A percentile compares a stretch with the other conserved stretches of the same genome.
These are phyloP conservation scores for Corapipo altera DNA, from an alignment of 2,113 vertebrate species.

Conservation along the genomic window DNA sequence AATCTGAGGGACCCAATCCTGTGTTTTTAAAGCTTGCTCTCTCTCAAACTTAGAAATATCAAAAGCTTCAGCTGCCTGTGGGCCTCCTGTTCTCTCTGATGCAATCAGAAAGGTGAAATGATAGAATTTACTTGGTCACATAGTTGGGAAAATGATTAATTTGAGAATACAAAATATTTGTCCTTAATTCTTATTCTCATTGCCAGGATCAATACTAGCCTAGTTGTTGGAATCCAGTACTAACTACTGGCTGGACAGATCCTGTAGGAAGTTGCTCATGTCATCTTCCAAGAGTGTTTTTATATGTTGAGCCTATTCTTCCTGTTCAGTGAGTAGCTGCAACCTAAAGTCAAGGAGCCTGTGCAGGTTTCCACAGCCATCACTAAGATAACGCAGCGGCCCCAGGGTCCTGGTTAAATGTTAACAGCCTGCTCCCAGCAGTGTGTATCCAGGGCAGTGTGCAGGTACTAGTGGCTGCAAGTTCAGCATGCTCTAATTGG, in stretches of 20 bases:
- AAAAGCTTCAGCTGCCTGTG: background rate
- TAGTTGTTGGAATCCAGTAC: background rate
- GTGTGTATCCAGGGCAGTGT: background rate
- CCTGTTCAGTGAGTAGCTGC: background rate
- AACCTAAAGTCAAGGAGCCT: background rate
- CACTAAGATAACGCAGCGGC: fast-evolving
- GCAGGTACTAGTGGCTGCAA: background rate
- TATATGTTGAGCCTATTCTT: background rate
- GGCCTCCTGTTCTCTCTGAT: background rate
- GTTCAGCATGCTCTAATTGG: background rate
- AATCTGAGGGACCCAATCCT: background rate
- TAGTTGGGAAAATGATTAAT: background rate
- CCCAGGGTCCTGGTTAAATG: background rate
- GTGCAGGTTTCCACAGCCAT: background rate
- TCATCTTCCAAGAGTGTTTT: background rate
- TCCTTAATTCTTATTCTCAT: background rate
- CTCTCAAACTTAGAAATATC: background rate
- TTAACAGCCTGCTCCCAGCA: constrained; percentile 39
- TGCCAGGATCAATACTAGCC: background rate
- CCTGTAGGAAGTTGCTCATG: background rate
- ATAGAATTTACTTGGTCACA: background rate
- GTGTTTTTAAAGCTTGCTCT: background rate
- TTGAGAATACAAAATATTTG: background rate
- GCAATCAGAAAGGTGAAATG: background rate
- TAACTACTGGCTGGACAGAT: background rate